Percentiles rank a stretch among this genome's conserved stretches.
These are phyloP conservation scores for Drosophila mimetica DNA, from an alignment of 2,888 invertebrate genomes.

Conservation along the genomic window DNA sequence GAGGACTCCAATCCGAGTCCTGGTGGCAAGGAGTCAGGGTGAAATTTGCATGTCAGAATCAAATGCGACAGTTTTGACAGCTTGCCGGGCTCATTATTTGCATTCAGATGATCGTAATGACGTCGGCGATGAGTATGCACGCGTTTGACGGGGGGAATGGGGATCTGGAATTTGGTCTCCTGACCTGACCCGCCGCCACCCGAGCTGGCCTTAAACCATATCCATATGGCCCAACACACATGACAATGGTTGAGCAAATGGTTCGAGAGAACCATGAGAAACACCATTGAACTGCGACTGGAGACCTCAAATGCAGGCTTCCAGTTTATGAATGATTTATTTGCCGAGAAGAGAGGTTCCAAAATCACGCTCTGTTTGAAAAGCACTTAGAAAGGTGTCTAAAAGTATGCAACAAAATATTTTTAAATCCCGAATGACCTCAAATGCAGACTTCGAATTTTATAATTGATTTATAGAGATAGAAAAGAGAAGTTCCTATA, in stretches of 20 bases:
- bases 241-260: conserved; percentile 9
- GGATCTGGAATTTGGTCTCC: not conserved
- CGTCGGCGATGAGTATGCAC: conserved; percentile 21
- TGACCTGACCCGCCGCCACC: not conserved
- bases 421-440: no score
- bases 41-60: conserved; percentile 70
- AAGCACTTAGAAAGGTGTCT: no score
- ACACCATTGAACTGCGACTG: conserved; percentile 11
- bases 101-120: conserved; percentile 43
- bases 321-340: not conserved
- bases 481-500: no score
- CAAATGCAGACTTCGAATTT: no score
- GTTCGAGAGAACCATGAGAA: no score
- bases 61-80: conserved; percentile 70
- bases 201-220: conserved; percentile 21
- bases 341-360: not conserved
- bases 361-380: not conserved
- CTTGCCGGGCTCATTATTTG: conserved; percentile 65
- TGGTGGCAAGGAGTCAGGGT: conserved; percentile 7
- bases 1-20: conserved; percentile 13
- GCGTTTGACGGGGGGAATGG: no score
- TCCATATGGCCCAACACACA: conserved; percentile 3
- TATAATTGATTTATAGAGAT: no score
- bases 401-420: no score
- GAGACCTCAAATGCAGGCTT: not conserved